Conservation (phyloP, 2,113 vertebrate species). For the Elephas maximus region DNA sequence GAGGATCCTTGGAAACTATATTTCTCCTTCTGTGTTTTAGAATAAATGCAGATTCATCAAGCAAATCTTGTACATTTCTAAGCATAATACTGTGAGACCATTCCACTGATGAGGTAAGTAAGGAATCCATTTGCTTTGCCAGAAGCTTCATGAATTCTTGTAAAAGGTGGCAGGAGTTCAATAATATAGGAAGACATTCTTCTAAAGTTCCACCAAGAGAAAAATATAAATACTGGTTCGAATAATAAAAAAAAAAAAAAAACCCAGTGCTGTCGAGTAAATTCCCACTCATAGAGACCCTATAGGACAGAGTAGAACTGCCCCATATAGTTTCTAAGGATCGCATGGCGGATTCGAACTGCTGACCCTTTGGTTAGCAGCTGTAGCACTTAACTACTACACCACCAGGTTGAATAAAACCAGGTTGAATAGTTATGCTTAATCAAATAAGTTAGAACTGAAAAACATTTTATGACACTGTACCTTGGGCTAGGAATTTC, state of each 20-base stretch:
- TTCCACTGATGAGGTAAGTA: neutral
- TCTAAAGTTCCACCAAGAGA: conserved; percentile 9
- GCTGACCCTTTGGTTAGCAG: no score
- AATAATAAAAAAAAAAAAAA: no score
- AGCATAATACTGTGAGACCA: neutral
- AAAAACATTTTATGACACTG: neutral
- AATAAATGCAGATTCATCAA: neutral
- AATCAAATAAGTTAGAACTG: neutral
- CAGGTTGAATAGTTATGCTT: neutral
- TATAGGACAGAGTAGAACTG: no score
- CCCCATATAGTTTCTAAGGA: no score
- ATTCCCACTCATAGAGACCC: no score
- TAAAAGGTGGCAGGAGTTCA: conserved; percentile 1
- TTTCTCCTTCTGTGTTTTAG: neutral
- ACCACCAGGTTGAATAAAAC: no score
- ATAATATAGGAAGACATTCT: neutral
- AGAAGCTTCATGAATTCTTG: conserved; percentile 19
- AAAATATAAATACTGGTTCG: conserved; percentile 35
- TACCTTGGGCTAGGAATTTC: neutral
- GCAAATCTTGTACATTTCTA: neutral
- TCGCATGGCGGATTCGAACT: no score
- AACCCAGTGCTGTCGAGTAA: no score
- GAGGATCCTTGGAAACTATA: neutral
- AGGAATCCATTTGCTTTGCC: neutral
- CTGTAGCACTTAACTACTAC: no score